Evolutionary conservation across 2,113 vertebrate species (phyloP), one percentile per base, ranked within the genome.

Genomic region (Lagopus leucura): DNA sequence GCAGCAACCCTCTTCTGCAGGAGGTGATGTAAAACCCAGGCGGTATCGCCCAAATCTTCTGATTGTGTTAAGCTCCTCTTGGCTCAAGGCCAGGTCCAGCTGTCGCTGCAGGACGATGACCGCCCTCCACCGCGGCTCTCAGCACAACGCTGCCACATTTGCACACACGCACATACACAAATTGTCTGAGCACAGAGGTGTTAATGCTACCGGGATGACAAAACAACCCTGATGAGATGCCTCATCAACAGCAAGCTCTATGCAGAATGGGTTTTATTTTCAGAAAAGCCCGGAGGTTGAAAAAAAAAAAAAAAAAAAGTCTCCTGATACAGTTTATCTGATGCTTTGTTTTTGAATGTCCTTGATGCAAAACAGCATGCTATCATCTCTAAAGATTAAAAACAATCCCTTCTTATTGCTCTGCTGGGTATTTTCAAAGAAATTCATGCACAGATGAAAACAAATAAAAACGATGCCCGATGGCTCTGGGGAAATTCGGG

Each of bases 351-450:
- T 94, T 86, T 73, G 86, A 93, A 86, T 55, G 95, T 89, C 91
- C 96, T 94, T 91, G 94, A 94, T 92, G 92, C 78, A 42, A 79
- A 87, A 89, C 84, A 94, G 87, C 91, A 93, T 76, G 92, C 78
- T 91, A 92, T 89, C 92, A 91, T 94, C 95, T 90, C 86, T 89
- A 70, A 94, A 95, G 95, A 96, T 96, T 93, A 96, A 94, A 94
- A 94, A 38, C 91, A 95, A 96, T 92, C 83, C 92, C 91, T 93
- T 90, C 91, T 85, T 94, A 96, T 71, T 96, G 92, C 93, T 95
- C 94, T 82, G 78, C 71, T 91, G 92, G 89, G 92, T 89, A 89
- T 94, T 94, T 95, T 82, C 71, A 89, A 96, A 94, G 91, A 94
- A 94, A 93, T 93, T 92, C 71, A 93, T 80, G 92, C 84, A 82